These are phyloP conservation scores for Stegodyphus mimosarum DNA, from an alignment of 1,140 invertebrate species.

Conservation along the genomic window DNA sequence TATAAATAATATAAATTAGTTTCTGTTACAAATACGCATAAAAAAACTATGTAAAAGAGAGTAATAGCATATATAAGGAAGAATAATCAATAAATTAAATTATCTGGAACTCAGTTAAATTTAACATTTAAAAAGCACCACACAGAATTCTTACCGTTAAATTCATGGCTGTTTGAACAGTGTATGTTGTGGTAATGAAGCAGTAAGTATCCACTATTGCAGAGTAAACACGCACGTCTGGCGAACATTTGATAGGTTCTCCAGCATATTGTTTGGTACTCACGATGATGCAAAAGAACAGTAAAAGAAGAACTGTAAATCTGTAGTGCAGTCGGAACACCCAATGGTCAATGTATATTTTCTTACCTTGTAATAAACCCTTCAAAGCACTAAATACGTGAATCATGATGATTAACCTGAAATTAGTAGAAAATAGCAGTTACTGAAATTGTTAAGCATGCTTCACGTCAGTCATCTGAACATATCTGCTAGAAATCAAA, in stretches of 20 bases:
- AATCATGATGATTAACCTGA: conserved; percentile 73
- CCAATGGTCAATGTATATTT: conserved; percentile 85
- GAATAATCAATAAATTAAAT: no score
- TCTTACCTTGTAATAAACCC: conserved; percentile 84
- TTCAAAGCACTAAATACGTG: conserved; percentile 92
- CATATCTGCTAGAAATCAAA: background rate
- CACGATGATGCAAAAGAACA: conserved; percentile 91
- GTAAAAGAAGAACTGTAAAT: conserved; percentile 88
- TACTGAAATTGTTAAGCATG: background rate
- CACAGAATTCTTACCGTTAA: conserved; percentile 10
- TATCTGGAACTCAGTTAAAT: no score
- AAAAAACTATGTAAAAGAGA: no score
- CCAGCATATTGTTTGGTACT: conserved; percentile 77
- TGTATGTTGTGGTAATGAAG: conserved; percentile 89
- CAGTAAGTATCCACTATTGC: conserved; percentile 90
- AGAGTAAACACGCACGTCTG: conserved; percentile 84
- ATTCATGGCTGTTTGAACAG: conserved; percentile 36
- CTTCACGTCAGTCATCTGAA: background rate
- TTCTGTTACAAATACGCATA: no score
- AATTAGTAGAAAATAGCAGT: background rate
- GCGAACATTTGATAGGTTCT: conserved; percentile 93
- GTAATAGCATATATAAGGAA: no score
- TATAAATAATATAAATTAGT: no score
- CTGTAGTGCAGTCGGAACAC: conserved; percentile 94
- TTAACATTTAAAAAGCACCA: no score